A percentile compares a stretch with the other conserved stretches of the same genome.
Evolutionary conservation across 2,888 invertebrate species (phyloP).

Genomic region (Sycophila texana): DNA sequence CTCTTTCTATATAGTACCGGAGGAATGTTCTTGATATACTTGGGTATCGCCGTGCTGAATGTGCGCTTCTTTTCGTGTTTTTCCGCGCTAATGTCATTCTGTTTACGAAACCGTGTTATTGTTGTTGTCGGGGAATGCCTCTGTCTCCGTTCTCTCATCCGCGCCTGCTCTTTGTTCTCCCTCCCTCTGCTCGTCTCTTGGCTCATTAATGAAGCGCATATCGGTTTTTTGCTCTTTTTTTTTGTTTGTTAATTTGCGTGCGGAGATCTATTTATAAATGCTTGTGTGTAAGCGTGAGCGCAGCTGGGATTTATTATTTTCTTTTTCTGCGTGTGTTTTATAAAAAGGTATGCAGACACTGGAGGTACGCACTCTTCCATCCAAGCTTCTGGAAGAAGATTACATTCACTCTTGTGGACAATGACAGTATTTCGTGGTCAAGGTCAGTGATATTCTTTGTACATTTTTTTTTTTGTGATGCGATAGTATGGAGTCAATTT

Average conservation of each 20-base stretch:
- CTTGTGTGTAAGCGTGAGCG: not conserved
- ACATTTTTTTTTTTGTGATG: constrained; percentile 16
- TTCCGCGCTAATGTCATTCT: constrained; percentile 42
- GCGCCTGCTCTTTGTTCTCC: not conserved
- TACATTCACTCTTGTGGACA: constrained; percentile 71
- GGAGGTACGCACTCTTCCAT: constrained; percentile 77
- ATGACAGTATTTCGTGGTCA: constrained; percentile 71
- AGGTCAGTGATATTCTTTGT: constrained; percentile 60
- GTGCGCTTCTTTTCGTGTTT: constrained; percentile 3
- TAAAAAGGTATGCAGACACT: constrained; percentile 77
- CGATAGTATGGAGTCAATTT: not conserved
- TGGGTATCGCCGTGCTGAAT: not conserved
- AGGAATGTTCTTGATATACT: not conserved
- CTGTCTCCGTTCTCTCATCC: not conserved
- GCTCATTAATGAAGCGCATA: not conserved
- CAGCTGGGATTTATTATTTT: constrained; percentile 1
- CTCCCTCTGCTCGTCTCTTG: not conserved
- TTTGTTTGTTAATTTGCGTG: not conserved
- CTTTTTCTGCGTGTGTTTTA: not conserved
- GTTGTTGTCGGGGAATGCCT: constrained; percentile 5
- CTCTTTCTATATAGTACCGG: not conserved
- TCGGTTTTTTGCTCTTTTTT: constrained; percentile 2
- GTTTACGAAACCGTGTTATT: constrained; percentile 34
- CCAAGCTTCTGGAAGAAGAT: constrained; percentile 76
- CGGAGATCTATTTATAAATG: not conserved